Evolutionary conservation across 2,888 invertebrate genomes (phyloP), one percentile per base, ranked within the genome.

Genomic region (Tolmerus cingulatus): DNA sequence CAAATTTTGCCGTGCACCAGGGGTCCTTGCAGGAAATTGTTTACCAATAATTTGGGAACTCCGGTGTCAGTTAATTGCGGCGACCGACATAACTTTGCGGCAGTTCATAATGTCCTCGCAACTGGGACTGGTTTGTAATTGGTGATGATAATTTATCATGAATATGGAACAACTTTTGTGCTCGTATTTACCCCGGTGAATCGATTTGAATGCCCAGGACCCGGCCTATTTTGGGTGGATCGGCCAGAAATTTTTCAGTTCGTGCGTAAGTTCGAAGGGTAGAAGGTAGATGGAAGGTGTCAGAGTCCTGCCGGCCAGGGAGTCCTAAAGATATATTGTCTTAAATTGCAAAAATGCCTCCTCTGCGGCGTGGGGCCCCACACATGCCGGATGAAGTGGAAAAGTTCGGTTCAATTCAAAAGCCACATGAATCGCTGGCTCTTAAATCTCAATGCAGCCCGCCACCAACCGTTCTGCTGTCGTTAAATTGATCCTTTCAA

Each of bases 401-500:
- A 82, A 82, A 57, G 66, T 82, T 66, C 66, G 27, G 66, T 82
- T 82, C 82, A 82, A 57, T 82, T 82, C 57, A 37, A 57, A 66
- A 82, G 57, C 82, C 82, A 57, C 82, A 82, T 55, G 82, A 82
- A 82, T 57, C 19, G 82, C n/a, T 40, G 40, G 40, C 40, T 40
- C 40, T 40, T 12, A 40, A 40, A 12, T 40, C 57, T 82, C 82
- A 37, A 82, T 82, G 82, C 37, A 82, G 23, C 66, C 34, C 82
- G 57, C 19, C 57, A 30, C n/a, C 34, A n/a, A 12, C 57, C 82
- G 19, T 66, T 57, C 82, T 37, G 34, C 66, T 34, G 82, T 66
- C 23, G 66, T 82, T 82, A 82, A 82, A 82, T 82, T 82, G 82
- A 82, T 85, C 85, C 51, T 85, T 85, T 85, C 74, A 85, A 85